These are phyloP conservation scores for Andrena haemorrhoa DNA, from an alignment of 2,888 invertebrate species.

Conservation along the genomic window DNA sequence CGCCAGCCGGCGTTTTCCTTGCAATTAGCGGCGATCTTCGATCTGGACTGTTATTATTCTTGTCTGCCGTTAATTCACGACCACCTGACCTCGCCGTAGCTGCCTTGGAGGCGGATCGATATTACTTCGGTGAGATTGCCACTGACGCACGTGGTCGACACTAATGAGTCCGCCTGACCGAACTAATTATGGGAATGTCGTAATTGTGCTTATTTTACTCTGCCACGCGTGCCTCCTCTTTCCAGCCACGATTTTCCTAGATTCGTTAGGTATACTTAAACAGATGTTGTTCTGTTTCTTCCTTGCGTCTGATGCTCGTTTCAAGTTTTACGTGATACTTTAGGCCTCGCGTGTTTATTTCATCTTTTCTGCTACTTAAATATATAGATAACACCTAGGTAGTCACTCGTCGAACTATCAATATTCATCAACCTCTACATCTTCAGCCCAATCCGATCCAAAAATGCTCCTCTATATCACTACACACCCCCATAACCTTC, in stretches of 20 bases:
- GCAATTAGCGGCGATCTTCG: constrained; percentile 63
- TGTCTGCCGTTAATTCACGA: constrained; percentile 47
- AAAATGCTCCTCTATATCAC: too few species aligned
- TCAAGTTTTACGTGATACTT: not conserved
- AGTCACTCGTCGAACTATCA: too few species aligned
- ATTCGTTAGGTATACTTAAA: too few species aligned
- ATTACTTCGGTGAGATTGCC: constrained; percentile 41
- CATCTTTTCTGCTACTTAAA: too few species aligned
- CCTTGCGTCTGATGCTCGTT: not conserved
- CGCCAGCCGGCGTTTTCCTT: constrained; percentile 52
- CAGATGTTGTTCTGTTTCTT: not conserved
- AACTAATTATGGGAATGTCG: constrained; percentile 43
- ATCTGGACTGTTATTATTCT: constrained; percentile 53
- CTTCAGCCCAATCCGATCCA: too few species aligned
- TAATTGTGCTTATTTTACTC: constrained; percentile 35
- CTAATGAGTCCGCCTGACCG: constrained; percentile 37
- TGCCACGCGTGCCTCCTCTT: not conserved
- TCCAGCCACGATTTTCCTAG: not conserved
- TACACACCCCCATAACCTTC: too few species aligned
- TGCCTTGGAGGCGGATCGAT: constrained; percentile 15
- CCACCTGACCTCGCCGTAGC: constrained; percentile 12
- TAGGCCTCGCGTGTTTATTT: too few species aligned
- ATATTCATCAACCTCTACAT: too few species aligned
- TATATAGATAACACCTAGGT: too few species aligned
- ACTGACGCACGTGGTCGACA: constrained; percentile 25